These are phyloP conservation scores for Babylonia areolata DNA, from an alignment of 1,140 invertebrate genomes.

Conservation along the genomic window DNA sequence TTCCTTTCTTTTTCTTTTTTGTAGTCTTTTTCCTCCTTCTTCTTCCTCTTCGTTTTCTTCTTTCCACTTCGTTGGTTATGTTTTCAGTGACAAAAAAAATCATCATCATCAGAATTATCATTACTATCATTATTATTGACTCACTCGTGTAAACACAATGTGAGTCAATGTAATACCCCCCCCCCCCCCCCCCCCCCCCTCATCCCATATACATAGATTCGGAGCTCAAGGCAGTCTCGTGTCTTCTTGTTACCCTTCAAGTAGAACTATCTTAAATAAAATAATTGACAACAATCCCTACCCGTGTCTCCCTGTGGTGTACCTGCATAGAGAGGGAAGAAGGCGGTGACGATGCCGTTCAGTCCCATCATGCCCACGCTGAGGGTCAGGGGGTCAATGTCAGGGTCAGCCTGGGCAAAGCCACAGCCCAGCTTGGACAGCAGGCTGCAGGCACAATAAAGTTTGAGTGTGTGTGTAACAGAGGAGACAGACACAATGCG, in stretches of 20 bases:
- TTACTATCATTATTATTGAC: too few species aligned
- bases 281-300: background rate
- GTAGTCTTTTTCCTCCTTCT: too few species aligned
- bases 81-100: too few species aligned
- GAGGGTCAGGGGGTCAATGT: conserved; percentile 16
- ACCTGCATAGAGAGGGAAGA: conserved; percentile 24
- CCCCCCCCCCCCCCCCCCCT: too few species aligned
- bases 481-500: too few species aligned
- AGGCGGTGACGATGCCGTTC: background rate
- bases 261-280: background rate
- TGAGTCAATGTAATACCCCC: background rate
- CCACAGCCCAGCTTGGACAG: conserved; percentile 4
- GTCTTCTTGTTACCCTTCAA: background rate
- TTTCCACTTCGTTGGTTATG: too few species aligned
- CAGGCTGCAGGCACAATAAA: background rate
- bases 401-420: background rate
- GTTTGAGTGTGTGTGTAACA: too few species aligned
- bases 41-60: too few species aligned
- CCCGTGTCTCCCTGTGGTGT: background rate
- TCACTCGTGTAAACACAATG: background rate
- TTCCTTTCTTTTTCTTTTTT: too few species aligned
- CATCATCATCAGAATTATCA: too few species aligned
- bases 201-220: background rate
- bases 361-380: conserved; percentile 29
- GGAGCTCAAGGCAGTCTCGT: too few species aligned